Evolutionary conservation across 2,888 invertebrate species (phyloP), one percentile per base, ranked within the genome.

Genomic region (Parochlus steinenii): DNA sequence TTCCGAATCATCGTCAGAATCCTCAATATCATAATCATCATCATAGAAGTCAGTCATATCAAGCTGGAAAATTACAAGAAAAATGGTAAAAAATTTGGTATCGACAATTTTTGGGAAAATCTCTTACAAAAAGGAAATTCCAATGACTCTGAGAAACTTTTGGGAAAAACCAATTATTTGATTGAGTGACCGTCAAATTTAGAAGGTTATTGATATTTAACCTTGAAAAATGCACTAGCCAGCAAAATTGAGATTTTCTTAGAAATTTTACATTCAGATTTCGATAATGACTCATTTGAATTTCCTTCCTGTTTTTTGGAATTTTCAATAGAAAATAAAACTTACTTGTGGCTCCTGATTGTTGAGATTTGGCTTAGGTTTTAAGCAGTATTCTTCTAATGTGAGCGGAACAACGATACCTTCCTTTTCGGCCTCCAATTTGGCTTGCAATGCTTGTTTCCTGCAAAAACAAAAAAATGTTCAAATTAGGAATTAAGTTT

Each of bases 41-140:
- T 90, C 89, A 64, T 92, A 92, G 62, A 90, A 92, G 58, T 93
- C 95, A 45, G 87, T 85, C 74, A 89, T 82, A 57, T 93, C 93
- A 46, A 81, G 62, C 58, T 71, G 66, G 6, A 51, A 52, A 36
- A 15, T 7, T 22, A 8, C n/a, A n/a, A n/a, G n/a, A n/a, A n/a
- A n/a, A n/a, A n/a, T n/a, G n/a, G n/a, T n/a, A n/a, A n/a, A n/a
- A n/a, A n/a, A n/a, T n/a, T n/a, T n/a, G n/a, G n/a, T n/a, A n/a
- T n/a, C n/a, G n/a, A n/a, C n/a, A n/a, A n/a, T n/a, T n/a, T n/a
- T n/a, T n/a, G n/a, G n/a, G n/a, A n/a, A n/a, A n/a, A n/a, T n/a
- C n/a, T n/a, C n/a, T n/a, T n/a, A n/a, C n/a, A n/a, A n/a, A n/a
- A n/a, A n/a, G n/a, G n/a, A n/a, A n/a, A n/a, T n/a, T n/a, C n/a